Evolutionary conservation across 2,797 vertebrate genomes (phyloP).

Genomic region (Poeciliopsis infans): DNA sequence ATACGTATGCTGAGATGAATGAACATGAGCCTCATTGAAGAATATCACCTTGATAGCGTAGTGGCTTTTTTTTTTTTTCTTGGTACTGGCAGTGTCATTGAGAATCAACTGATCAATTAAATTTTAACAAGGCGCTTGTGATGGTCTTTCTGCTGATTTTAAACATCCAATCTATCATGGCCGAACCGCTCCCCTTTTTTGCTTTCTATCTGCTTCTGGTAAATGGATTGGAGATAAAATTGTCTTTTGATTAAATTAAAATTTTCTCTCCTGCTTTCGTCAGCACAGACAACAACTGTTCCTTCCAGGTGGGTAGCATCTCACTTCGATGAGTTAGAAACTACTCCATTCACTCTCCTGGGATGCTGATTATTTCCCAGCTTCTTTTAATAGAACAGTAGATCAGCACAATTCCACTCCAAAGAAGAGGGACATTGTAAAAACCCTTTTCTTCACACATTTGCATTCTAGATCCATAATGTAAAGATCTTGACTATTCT

Average conservation of each 20-base stretch:
- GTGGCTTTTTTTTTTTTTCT: constrained; percentile 53
- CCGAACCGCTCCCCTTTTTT: constrained; percentile 36
- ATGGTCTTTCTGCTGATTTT: constrained; percentile 73
- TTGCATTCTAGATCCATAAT: constrained; percentile 28
- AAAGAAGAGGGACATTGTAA: constrained; percentile 1
- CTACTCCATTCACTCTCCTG: constrained; percentile 33
- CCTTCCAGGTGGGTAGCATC: constrained; percentile 42
- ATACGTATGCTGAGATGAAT: constrained; percentile 25
- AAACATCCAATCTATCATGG: constrained; percentile 79
- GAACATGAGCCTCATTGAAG: constrained; percentile 11
- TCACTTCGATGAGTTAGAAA: constrained; percentile 47
- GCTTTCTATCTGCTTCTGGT: constrained; percentile 63
- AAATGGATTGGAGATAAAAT: constrained; percentile 72
- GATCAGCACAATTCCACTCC: constrained; percentile 58
- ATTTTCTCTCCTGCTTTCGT: constrained; percentile 41
- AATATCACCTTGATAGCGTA: constrained; percentile 53
- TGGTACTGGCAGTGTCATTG: constrained; percentile 60
- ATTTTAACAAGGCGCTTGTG: constrained; percentile 77
- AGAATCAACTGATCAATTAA: constrained; percentile 78
- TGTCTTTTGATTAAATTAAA: constrained; percentile 82
- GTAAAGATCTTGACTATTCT: constrained; percentile 26
- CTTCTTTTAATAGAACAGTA: constrained; percentile 62
- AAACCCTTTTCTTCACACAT: constrained; percentile 11
- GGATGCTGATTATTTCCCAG: constrained; percentile 58
- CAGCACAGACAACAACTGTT: constrained; percentile 58